Conservation (phyloP, 2,797 vertebrate genomes). For the Sebastes hopkinsi region DNA sequence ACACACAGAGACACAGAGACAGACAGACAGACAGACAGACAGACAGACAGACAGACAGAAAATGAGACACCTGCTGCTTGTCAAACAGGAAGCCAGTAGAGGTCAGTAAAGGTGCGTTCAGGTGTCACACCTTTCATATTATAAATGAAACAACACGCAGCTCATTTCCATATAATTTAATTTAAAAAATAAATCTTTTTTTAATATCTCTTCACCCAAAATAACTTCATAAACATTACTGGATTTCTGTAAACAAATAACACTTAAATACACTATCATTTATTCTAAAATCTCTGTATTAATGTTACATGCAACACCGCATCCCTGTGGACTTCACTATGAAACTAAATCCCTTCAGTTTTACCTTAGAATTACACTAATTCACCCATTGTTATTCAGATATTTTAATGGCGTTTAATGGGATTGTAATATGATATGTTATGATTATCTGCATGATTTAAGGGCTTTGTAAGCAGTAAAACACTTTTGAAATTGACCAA, state of each 20-base stretch:
- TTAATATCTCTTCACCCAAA: slow-evolving; percentile 65
- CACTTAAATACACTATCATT: slow-evolving; percentile 67
- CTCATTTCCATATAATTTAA: slow-evolving; percentile 76
- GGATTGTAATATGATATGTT: background rate
- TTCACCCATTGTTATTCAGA: background rate
- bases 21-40: no score
- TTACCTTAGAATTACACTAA: background rate
- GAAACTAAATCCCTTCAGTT: slow-evolving; percentile 1
- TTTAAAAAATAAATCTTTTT: slow-evolving; percentile 84
- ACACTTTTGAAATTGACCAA: background rate
- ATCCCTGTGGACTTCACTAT: background rate
- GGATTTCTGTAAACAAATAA: slow-evolving; percentile 70
- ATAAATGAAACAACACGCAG: background rate
- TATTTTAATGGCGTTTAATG: background rate
- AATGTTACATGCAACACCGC: slow-evolving; percentile 14
- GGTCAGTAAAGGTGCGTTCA: slow-evolving; percentile 25
- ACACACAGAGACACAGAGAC: background rate
- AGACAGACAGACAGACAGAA: background rate
- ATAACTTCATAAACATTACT: slow-evolving; percentile 57
- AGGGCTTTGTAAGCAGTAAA: background rate
- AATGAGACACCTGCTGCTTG: background rate
- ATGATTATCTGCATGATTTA: background rate
- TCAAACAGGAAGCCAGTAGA: background rate
- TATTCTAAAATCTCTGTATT: slow-evolving; percentile 39
- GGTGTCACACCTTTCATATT: background rate